Evolutionary conservation across 2,113 vertebrate genomes (phyloP), one percentile per base, ranked within the genome.

Genomic region (Marmota flaviventris): DNA sequence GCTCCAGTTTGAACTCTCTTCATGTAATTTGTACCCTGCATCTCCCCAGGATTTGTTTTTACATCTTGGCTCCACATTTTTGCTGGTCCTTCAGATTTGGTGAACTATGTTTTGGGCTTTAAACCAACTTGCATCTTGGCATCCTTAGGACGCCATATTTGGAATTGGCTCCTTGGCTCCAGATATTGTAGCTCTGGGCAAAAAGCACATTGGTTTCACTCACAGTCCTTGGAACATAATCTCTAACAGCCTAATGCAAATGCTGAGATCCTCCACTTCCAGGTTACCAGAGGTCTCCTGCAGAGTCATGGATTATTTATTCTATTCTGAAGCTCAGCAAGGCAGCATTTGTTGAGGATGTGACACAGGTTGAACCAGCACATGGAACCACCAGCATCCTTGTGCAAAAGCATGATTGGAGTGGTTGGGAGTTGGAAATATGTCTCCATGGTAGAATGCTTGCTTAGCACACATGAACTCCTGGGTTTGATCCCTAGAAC

Each of bases 91-190:
- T 96, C 34, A 48, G 63, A 89, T 32, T 88, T 45, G 51, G 85
- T 78, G 22, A 75, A 84, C 11, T 92, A 39, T 86, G n/a, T 83
- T 97, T 95, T 95, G 39, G 61, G 18, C 69, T 83, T 16, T 96
- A 14, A 84, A 84, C 58, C 32, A 95, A 22, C 58, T 95, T 84
- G 37, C 7, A 94, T 87, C 48, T 93, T 95, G 39, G 85, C 27
- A 70, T 97, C n/a, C 56, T 93, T 39, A 87, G 29, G 89, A 95
- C 25, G 79, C 73, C 39, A 63, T 16, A 22, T 89, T 96, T 97
- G 85, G 85, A 84, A 87, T 76, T 51, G 88, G 17, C 25, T 94
- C 39, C 65, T 97, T 87, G 48, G 63, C 58, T 95, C 70, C 12
- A 37, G 90, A 48, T 4, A 37, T 75, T 84, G 8, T 96, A 87